Evolutionary conservation across 2,113 vertebrate genomes (phyloP).

Genomic region (Upupa epops): DNA sequence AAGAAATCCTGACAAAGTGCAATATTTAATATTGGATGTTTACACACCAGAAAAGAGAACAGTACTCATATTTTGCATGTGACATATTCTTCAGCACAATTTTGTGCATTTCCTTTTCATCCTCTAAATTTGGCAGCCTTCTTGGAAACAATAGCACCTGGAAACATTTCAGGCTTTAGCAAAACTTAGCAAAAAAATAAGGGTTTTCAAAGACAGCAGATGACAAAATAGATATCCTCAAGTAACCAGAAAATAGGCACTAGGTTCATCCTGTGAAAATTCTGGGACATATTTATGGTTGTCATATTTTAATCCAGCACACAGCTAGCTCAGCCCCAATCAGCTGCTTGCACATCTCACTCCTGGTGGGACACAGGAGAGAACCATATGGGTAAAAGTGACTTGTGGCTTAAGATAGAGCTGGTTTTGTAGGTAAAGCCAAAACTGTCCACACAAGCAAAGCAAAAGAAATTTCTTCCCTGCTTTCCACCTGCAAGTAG

Average conservation of each 20-base stretch:
- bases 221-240: neutral
- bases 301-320: neutral
- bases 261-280: neutral
- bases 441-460: neutral
- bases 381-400: neutral
- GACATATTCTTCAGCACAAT: neutral
- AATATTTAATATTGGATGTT: neutral
- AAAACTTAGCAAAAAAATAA: neutral
- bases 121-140: neutral
- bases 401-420: neutral
- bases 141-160: neutral
- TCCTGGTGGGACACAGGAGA: fast-evolving
- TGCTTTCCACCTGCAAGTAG: fast-evolving
- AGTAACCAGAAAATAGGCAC: neutral
- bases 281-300: neutral
- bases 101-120: neutral
- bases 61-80: neutral
- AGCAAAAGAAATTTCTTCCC: neutral
- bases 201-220: neutral
- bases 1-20: neutral
- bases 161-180: neutral
- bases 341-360: fast-evolving
- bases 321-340: neutral
- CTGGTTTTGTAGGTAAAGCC: neutral
- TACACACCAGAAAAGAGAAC: neutral